phyloP scores from a whole-genome alignment of 2,888 invertebrate species.

The Branchellion lobata region DNA sequence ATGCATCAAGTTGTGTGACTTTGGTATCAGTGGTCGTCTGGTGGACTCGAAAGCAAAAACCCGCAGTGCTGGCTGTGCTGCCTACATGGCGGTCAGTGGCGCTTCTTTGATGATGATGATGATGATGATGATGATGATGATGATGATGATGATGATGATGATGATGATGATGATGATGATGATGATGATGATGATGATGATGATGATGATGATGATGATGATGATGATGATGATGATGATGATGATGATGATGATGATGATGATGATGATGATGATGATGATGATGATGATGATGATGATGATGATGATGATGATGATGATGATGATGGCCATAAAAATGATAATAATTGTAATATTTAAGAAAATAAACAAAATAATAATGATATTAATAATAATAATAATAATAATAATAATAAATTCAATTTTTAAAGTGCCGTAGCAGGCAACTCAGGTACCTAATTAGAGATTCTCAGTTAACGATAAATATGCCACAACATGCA shows the following conservation, averaged over 20 bases:
- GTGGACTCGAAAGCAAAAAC: conserved; percentile 98
- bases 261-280: conserved; percentile 23
- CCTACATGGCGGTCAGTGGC: conserved; percentile 89
- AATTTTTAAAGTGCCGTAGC: too few species aligned
- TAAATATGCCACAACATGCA: too few species aligned
- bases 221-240: conserved; percentile 16
- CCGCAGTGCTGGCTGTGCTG: conserved; percentile 94
- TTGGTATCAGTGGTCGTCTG: conserved; percentile 95
- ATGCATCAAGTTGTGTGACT: conserved; percentile 95
- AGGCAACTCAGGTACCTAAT: too few species aligned
- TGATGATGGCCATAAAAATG: neutral
- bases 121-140: too few species aligned
- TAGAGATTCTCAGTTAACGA: too few species aligned
- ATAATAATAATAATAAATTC: too few species aligned
- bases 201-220: conserved; percentile 25
- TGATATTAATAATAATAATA: too few species aligned
- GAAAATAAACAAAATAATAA: too few species aligned
- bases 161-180: conserved; percentile 26
- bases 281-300: conserved; percentile 23
- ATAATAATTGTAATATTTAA: too few species aligned
- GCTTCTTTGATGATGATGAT: neutral
- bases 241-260: conserved; percentile 12
- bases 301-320: conserved; percentile 24
- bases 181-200: conserved; percentile 18
- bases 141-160: neutral